Evolutionary conservation across 1,140 invertebrate species (phyloP).

Genomic region (Panonychus citri): DNA sequence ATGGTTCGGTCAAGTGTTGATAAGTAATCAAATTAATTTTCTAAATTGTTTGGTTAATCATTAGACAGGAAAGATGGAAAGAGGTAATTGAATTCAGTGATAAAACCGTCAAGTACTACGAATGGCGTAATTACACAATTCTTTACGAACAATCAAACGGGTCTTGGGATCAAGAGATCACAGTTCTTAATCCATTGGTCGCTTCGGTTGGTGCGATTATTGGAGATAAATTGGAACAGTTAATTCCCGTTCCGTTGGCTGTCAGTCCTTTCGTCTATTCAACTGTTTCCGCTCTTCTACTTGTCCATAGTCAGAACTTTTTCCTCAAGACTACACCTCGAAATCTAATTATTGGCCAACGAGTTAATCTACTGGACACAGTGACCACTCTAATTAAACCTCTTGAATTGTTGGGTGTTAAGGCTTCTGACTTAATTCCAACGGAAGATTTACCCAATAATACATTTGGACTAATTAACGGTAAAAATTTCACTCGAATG

Average conservation of each 20-base stretch:
- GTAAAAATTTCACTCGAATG: conserved; percentile 8
- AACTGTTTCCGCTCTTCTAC: background rate
- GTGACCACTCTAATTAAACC: background rate
- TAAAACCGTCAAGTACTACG: conserved; percentile 9
- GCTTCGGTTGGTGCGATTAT: background rate
- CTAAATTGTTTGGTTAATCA: too few relatives aligned
- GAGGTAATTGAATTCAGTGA: conserved; percentile 2
- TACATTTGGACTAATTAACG: conserved; percentile 10
- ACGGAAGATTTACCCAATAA: conserved; percentile 8
- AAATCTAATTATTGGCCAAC: background rate
- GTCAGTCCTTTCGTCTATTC: background rate
- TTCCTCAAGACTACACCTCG: background rate
- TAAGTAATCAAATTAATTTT: too few relatives aligned
- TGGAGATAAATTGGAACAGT: background rate
- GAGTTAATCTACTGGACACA: background rate
- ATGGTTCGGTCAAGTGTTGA: too few relatives aligned
- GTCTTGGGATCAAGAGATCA: conserved; percentile 6
- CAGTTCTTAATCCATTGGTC: conserved; percentile 7
- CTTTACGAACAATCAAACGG: background rate
- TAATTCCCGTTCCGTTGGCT: background rate
- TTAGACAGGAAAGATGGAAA: background rate
- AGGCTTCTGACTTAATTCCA: conserved; percentile 3
- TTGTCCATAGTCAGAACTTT: background rate
- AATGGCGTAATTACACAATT: conserved; percentile 2
- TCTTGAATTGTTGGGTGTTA: background rate